phyloP scores from a whole-genome alignment of 2,797 vertebrate genomes.

The Leptodactylus fallax region DNA sequence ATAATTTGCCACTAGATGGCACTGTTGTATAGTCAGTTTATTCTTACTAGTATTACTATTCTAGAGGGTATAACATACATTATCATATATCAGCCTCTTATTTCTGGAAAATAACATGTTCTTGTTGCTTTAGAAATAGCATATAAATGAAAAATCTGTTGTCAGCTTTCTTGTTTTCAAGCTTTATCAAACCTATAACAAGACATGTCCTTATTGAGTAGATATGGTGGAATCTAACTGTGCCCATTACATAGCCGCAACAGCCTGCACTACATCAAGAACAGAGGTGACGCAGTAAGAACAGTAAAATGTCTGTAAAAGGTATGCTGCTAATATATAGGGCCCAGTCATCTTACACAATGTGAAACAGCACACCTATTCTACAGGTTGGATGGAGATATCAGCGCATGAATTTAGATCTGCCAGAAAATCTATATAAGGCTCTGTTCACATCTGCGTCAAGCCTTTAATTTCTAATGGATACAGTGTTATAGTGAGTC shows the following conservation, averaged over 20 bases:
- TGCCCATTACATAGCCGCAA: not conserved
- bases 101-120: not conserved
- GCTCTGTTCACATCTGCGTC: too few relatives aligned
- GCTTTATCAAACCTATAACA: not conserved
- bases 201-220: not conserved
- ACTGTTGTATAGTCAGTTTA: not conserved
- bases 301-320: too few relatives aligned
- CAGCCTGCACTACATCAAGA: too few relatives aligned
- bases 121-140: not conserved
- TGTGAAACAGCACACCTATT: too few relatives aligned
- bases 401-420: too few relatives aligned
- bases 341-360: too few relatives aligned
- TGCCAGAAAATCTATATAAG: too few relatives aligned
- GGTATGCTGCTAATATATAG: too few relatives aligned
- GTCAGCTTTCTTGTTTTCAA: not conserved
- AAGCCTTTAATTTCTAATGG: too few relatives aligned
- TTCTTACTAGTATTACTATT: not conserved
- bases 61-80: not conserved
- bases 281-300: too few relatives aligned
- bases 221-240: not conserved
- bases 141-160: not conserved
- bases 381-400: too few relatives aligned
- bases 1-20: slow-evolving; percentile 9
- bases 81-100: not conserved
- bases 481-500: too few relatives aligned